phyloP scores from a whole-genome alignment of 2,888 invertebrate species.

The Microplitis manilae region DNA sequence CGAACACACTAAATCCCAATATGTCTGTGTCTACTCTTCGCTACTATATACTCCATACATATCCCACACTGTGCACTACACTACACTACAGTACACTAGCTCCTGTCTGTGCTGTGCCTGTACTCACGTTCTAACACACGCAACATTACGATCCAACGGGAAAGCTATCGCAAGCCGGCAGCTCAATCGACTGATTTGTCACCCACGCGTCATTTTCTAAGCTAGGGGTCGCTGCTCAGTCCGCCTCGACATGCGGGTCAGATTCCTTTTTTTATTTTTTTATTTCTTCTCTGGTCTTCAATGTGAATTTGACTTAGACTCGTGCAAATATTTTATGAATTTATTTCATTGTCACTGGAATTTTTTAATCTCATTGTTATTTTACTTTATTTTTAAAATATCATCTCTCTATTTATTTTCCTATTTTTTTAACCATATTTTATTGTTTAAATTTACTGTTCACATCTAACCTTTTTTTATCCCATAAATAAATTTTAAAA shows the following conservation, averaged over 20 bases:
- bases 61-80: not conserved
- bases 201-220: constrained; percentile 67
- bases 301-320: not conserved
- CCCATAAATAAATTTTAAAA: too few species aligned
- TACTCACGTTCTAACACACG: not conserved
- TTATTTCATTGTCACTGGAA: not conserved
- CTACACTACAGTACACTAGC: constrained; percentile 43
- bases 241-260: not conserved
- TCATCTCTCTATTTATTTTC: too few species aligned
- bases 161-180: constrained; percentile 5
- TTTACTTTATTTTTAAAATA: not conserved
- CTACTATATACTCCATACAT: constrained; percentile 46
- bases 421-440: too few species aligned
- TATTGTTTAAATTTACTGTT: too few species aligned
- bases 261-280: constrained; percentile 22
- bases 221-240: constrained; percentile 39
- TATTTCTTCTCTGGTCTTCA: not conserved
- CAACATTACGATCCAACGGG: constrained; percentile 13
- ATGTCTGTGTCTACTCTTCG: not conserved
- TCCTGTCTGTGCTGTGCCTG: constrained; percentile 2
- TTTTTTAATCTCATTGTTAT: constrained; percentile 2
- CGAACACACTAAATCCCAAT: not conserved
- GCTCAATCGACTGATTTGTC: constrained; percentile 69
- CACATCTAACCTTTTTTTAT: too few species aligned
- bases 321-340: constrained; percentile 3